Conservation (phyloP, 1,140 invertebrate genomes). For the Dreissena rostriformis region DNA sequence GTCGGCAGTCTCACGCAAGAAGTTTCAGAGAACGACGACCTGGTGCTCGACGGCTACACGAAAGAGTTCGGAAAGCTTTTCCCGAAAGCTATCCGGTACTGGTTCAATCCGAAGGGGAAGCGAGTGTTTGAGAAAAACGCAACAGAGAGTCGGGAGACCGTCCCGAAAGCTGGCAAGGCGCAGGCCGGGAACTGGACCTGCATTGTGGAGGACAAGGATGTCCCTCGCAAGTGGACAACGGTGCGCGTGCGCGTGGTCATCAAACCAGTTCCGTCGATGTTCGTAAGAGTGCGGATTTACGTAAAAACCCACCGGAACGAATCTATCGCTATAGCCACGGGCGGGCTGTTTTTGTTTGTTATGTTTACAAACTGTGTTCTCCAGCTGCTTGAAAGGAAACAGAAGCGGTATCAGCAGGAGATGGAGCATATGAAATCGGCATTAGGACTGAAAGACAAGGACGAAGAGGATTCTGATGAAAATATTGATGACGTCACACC, state of each 20-base stretch:
- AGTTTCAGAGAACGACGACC: not conserved
- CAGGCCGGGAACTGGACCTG: constrained; percentile 21
- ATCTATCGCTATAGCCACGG: not conserved
- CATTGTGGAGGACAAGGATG: constrained; percentile 1
- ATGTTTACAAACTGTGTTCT: constrained; percentile 12
- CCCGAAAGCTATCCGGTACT: not conserved
- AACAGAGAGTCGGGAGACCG: not conserved
- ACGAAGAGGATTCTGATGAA: not conserved
- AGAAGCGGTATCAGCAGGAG: constrained; percentile 30
- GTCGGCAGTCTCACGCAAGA: constrained; percentile 17
- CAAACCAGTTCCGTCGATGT: not conserved
- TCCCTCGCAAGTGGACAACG: constrained; percentile 16
- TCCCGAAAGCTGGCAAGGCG: not conserved
- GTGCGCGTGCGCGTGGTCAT: constrained; percentile 17
- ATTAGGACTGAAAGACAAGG: constrained; percentile 16
- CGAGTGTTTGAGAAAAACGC: constrained; percentile 7
- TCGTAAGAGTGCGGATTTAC: not conserved
- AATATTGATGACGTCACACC: not conserved
- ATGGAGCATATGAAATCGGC: constrained; percentile 23
- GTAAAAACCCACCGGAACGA: constrained; percentile 22
- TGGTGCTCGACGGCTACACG: constrained; percentile 9
- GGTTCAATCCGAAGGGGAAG: constrained; percentile 11
- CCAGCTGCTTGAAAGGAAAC: constrained; percentile 20
- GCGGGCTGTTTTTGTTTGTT: constrained; percentile 1
- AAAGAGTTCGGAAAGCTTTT: constrained; percentile 40